Conservation (phyloP, 2,113 vertebrate genomes). For the Ceyx melanurus region DNA sequence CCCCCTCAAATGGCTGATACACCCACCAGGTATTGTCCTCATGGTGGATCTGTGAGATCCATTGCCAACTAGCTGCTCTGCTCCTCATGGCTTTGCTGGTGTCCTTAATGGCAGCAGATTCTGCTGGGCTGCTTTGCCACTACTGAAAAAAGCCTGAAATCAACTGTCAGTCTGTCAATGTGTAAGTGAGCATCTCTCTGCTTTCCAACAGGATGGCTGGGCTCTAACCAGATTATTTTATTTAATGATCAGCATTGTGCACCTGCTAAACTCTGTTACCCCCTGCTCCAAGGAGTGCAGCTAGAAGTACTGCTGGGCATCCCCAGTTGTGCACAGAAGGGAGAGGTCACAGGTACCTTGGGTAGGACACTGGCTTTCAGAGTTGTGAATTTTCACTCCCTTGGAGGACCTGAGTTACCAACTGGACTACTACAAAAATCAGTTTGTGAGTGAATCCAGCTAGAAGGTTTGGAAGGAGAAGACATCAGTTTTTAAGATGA, state of each 20-base stretch:
- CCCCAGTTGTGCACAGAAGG: not conserved
- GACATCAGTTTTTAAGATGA: not conserved
- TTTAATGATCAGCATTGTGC: not conserved
- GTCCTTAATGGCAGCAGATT: not conserved
- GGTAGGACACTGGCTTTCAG: not conserved
- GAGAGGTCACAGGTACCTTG: not conserved
- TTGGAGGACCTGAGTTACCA: not conserved
- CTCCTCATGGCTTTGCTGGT: not conserved
- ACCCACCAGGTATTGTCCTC: not conserved
- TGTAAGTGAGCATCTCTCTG: not conserved
- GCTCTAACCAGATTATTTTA: not conserved
- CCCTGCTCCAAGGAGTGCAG: not conserved
- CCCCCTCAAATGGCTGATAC: not conserved
- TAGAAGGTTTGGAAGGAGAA: not conserved
- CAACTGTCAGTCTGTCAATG: rapidly evolving
- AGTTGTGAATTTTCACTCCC: not conserved
- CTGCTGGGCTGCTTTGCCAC: not conserved
- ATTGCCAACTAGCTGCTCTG: not conserved
- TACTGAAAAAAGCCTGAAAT: not conserved
- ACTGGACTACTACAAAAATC: not conserved
- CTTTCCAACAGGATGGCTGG: not conserved
- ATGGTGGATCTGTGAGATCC: rapidly evolving
- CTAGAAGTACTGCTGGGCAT: not conserved
- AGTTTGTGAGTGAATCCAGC: not conserved
- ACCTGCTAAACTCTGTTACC: not conserved